Percentiles rank a stretch among this genome's conserved stretches.
These are phyloP conservation scores for Timandra comae DNA, from an alignment of 2,888 invertebrate species.

Conservation along the genomic window DNA sequence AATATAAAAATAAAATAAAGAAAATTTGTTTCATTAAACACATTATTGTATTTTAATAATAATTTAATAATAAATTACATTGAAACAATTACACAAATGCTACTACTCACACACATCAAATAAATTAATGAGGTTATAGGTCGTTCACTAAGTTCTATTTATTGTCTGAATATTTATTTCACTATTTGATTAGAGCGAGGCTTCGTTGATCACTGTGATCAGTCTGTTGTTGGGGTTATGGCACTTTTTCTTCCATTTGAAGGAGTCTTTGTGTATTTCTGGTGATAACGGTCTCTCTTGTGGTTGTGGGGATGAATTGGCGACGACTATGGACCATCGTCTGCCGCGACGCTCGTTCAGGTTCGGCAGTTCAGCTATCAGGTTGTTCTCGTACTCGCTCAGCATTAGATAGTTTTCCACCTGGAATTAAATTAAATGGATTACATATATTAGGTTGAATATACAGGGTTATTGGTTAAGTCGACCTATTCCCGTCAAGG, in stretches of 20 bases:
- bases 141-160: conserved; percentile 55
- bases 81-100: conserved; percentile 66
- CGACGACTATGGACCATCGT: conserved; percentile 82
- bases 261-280: conserved; percentile 54
- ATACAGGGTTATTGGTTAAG: too few relatives aligned
- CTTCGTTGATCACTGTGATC: conserved; percentile 88
- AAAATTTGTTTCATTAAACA: too few relatives aligned
- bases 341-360: conserved; percentile 83
- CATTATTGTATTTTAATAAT: conserved; percentile 34
- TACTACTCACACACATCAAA: conserved; percentile 72
- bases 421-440: conserved; percentile 49
- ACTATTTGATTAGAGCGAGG: conserved; percentile 75
- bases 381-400: conserved; percentile 90
- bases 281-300: conserved; percentile 55
- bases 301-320: conserved; percentile 46
- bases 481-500: too few relatives aligned
- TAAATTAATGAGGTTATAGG: conserved; percentile 77
- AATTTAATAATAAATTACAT: conserved; percentile 74
- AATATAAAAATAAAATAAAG: too few relatives aligned
- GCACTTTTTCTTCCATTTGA: conserved; percentile 71
- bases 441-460: too few relatives aligned
- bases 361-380: conserved; percentile 86
- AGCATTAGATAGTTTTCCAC: conserved; percentile 91
- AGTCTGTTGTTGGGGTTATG: conserved; percentile 79
- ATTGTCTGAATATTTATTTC: conserved; percentile 39